Evolutionary conservation across 2,888 invertebrate genomes (phyloP).

Genomic region (Machimus rusticus): DNA sequence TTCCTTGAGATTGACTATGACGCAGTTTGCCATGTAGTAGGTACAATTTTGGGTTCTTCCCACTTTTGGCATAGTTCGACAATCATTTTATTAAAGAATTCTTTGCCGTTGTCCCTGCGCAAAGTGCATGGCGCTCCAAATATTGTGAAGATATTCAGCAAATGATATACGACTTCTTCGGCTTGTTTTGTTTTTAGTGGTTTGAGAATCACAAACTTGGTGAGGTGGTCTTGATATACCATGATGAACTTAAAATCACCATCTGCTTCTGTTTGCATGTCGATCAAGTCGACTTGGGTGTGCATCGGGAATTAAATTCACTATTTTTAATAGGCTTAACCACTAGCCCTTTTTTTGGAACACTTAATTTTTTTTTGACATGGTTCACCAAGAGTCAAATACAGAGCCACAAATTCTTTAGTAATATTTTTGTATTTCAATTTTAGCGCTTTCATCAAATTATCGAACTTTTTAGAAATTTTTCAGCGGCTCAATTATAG

Average conservation of each 20-base stretch:
- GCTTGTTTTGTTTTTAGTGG: conserved; percentile 52
- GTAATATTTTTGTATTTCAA: background rate
- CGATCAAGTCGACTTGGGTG: conserved; percentile 58
- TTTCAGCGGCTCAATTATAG: too few relatives aligned
- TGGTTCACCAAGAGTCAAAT: background rate
- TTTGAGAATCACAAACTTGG: conserved; percentile 54
- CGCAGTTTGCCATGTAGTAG: conserved; percentile 56
- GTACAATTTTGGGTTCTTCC: conserved; percentile 55
- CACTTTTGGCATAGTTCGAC: conserved; percentile 50
- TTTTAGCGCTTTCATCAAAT: background rate
- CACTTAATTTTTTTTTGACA: background rate
- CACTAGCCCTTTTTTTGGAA: background rate
- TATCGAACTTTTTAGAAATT: too few relatives aligned
- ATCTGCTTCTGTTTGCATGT: conserved; percentile 51
- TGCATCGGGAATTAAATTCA: conserved; percentile 52
- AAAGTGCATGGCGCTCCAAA: conserved; percentile 49
- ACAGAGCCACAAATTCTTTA: background rate
- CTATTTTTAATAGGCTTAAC: background rate
- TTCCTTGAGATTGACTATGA: conserved; percentile 54
- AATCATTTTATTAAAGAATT: conserved; percentile 49
- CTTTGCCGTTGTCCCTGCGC: conserved; percentile 49
- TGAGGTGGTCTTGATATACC: background rate
- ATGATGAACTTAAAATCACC: background rate
- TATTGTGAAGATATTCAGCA: conserved; percentile 52
- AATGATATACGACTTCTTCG: conserved; percentile 55